phyloP scores from a whole-genome alignment of 2,797 vertebrate species.

The Dallia pectoralis region DNA sequence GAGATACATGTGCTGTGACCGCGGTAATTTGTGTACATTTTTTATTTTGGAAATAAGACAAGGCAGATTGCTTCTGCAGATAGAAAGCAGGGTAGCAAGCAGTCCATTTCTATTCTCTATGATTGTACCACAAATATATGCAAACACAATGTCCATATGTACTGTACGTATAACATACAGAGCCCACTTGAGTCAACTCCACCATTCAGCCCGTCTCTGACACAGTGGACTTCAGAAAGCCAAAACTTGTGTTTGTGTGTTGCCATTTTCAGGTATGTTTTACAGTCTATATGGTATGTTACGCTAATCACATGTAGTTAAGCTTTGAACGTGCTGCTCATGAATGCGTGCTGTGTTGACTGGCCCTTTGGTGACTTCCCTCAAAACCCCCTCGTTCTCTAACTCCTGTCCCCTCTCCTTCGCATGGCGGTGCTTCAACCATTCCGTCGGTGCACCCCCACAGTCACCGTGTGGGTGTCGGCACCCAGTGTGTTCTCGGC shows the following conservation, averaged over 20 bases:
- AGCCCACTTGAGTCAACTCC: background rate
- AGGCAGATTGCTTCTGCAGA: too few species aligned
- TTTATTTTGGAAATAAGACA: too few species aligned
- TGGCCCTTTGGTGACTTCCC: background rate
- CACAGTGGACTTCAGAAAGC: background rate
- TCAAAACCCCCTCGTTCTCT: background rate
- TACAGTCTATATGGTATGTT: background rate
- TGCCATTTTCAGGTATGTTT: background rate
- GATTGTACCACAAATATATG: background rate
- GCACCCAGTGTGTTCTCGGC: conserved; percentile 93
- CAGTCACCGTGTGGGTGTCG: conserved; percentile 84
- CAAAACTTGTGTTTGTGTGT: too few species aligned
- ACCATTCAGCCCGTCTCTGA: background rate
- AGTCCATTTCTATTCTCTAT: background rate
- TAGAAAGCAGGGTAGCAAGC: background rate
- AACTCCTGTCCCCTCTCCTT: background rate
- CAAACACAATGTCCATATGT: background rate
- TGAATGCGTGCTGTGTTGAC: background rate
- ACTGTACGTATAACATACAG: background rate
- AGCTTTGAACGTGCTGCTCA: background rate
- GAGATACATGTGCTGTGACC: too few species aligned
- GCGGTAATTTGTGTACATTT: too few species aligned
- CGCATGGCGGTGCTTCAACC: conserved; percentile 6
- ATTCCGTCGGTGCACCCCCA: conserved; percentile 71
- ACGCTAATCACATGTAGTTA: background rate